Evolutionary conservation across 2,113 vertebrate genomes (phyloP).

Genomic region (Phyllostomus hastatus): DNA sequence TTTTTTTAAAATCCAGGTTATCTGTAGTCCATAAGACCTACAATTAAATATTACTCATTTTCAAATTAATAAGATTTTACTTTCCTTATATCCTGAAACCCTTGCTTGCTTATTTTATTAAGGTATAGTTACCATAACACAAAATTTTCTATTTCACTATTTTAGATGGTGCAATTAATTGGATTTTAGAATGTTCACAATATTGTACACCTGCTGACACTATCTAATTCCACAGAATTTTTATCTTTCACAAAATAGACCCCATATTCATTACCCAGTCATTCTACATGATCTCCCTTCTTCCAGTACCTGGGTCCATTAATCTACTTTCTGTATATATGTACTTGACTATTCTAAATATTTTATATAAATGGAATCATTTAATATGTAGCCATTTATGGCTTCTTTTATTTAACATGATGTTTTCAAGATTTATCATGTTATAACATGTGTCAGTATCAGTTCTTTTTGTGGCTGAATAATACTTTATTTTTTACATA

Average conservation of each 20-base stretch:
- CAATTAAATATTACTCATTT: not conserved
- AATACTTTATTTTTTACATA: no score
- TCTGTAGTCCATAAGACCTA: not conserved
- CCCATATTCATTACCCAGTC: not conserved
- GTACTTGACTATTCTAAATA: not conserved
- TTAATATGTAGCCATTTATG: not conserved
- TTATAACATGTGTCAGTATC: no score
- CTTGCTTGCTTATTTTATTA: not conserved
- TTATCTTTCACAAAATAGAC: not conserved
- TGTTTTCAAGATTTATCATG: not conserved
- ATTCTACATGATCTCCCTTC: not conserved
- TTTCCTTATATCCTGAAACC: not conserved
- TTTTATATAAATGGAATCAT: not conserved
- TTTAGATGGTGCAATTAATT: not conserved
- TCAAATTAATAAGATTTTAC: not conserved
- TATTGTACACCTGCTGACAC: not conserved
- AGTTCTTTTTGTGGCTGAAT: no score
- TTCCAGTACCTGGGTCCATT: not conserved
- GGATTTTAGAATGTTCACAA: not conserved
- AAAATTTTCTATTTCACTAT: not conserved
- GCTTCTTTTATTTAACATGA: not conserved
- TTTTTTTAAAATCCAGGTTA: not conserved
- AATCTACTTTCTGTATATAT: not conserved
- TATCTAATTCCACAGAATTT: not conserved
- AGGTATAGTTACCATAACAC: not conserved